Evolutionary conservation across 1,140 invertebrate species (phyloP).

Genomic region (Plectus sambesii): DNA sequence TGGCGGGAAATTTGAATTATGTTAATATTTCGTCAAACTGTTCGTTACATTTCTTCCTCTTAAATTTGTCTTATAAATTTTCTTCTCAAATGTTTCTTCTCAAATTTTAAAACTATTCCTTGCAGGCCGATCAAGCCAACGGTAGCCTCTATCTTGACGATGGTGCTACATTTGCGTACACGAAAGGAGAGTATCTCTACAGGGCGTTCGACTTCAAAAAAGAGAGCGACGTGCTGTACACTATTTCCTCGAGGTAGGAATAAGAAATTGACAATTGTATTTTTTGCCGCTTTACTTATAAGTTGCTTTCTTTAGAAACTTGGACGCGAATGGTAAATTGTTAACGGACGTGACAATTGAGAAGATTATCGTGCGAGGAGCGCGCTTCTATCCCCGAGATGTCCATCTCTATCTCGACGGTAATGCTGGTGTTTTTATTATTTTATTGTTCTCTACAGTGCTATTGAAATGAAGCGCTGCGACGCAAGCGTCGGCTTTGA

Average conservation of each 20-base stretch:
- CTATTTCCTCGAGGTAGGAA: slow-evolving; percentile 35
- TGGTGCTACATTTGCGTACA: slow-evolving; percentile 72
- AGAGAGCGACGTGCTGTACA: slow-evolving; percentile 26
- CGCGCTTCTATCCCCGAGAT: slow-evolving; percentile 42
- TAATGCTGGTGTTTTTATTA: slow-evolving; percentile 20
- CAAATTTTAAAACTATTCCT: slow-evolving; percentile 29
- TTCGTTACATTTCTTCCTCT: background rate
- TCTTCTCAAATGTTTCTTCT: slow-evolving; percentile 2
- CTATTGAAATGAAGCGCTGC: background rate
- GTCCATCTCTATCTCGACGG: slow-evolving; percentile 41
- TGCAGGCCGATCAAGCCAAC: slow-evolving; percentile 56
- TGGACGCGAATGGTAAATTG: slow-evolving; percentile 27
- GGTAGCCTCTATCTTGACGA: slow-evolving; percentile 85
- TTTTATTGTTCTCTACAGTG: background rate
- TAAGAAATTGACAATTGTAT: no score
- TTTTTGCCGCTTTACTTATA: no score
- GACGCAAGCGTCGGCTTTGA: background rate
- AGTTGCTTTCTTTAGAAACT: no score
- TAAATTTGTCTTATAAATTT: slow-evolving; percentile 1
- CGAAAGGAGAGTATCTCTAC: slow-evolving; percentile 31
- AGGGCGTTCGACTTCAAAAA: slow-evolving; percentile 36
- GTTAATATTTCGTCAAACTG: slow-evolving; percentile 14
- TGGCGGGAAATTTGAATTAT: background rate
- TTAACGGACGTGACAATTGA: slow-evolving; percentile 29
- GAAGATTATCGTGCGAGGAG: slow-evolving; percentile 41